These are phyloP conservation scores for Mythimna ferrago DNA, from an alignment of 2,888 invertebrate genomes.

Conservation along the genomic window DNA sequence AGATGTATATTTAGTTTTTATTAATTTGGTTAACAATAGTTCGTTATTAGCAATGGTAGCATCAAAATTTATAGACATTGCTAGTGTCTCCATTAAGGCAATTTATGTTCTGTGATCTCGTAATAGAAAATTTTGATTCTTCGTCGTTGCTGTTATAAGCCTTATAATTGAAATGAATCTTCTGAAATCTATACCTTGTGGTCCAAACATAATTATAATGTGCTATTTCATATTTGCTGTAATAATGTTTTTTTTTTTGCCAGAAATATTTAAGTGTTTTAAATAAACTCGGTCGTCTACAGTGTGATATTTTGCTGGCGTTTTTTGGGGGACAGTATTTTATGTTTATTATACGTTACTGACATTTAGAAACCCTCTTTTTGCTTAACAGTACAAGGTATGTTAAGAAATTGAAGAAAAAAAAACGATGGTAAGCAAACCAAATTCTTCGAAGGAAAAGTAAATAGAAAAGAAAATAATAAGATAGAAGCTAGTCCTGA, in stretches of 20 bases:
- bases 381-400: not conserved
- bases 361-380: not conserved
- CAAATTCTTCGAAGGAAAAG: not conserved
- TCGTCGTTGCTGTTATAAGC: not conserved
- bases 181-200: slow-evolving; percentile 18
- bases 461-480: not conserved
- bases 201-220: not conserved
- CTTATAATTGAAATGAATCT: not conserved
- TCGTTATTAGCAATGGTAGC: too few species aligned
- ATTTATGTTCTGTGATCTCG: too few species aligned
- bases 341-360: not conserved
- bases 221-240: slow-evolving; percentile 50
- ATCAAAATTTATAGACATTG: too few species aligned
- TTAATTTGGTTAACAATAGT: too few species aligned
- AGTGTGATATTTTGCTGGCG: not conserved
- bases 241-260: slow-evolving; percentile 15
- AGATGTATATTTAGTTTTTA: too few species aligned
- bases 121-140: too few species aligned
- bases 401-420: not conserved
- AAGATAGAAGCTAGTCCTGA: not conserved
- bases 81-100: too few species aligned
- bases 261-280: not conserved
- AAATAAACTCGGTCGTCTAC: not conserved
- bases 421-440: not conserved
- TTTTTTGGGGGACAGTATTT: not conserved